These are phyloP conservation scores for Sebastes iracundus DNA, from an alignment of 2,797 vertebrate genomes.

Conservation along the genomic window DNA sequence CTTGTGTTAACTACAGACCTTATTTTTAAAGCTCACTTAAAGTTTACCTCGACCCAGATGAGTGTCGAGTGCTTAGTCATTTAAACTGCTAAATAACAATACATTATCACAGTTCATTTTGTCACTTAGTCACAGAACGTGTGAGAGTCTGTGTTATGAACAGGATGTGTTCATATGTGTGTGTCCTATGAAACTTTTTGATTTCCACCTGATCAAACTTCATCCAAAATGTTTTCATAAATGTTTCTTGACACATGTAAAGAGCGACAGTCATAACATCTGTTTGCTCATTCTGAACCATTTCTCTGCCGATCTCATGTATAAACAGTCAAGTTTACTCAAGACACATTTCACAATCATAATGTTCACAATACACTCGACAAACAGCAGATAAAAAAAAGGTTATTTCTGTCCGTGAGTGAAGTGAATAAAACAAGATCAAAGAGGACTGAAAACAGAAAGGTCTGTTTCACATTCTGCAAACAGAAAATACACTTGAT, in stretches of 20 bases:
- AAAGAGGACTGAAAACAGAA: background rate
- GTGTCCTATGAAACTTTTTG: background rate
- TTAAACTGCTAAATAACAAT: background rate
- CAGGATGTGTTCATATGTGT: background rate
- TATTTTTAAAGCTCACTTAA: too few species aligned
- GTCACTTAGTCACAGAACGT: background rate
- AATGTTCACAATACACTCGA: background rate
- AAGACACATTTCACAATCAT: background rate
- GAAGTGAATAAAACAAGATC: background rate
- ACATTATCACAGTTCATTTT: background rate
- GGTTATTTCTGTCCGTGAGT: background rate
- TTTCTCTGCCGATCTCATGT: background rate
- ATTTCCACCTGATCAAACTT: background rate
- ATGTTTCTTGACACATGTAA: background rate
- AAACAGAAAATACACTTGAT: background rate
- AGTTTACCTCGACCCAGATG: background rate
- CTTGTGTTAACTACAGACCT: too few species aligned
- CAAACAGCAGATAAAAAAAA: constrained; percentile 1
- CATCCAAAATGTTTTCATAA: background rate
- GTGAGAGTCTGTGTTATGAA: background rate
- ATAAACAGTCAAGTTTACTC: constrained; percentile 8
- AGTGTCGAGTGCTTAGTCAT: background rate
- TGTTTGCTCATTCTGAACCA: background rate
- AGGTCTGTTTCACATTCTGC: background rate
- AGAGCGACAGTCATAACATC: background rate